Base-by-base conservation (phyloP, 2,797 vertebrate genomes). In the Trichosurus vulpecula region DNA sequence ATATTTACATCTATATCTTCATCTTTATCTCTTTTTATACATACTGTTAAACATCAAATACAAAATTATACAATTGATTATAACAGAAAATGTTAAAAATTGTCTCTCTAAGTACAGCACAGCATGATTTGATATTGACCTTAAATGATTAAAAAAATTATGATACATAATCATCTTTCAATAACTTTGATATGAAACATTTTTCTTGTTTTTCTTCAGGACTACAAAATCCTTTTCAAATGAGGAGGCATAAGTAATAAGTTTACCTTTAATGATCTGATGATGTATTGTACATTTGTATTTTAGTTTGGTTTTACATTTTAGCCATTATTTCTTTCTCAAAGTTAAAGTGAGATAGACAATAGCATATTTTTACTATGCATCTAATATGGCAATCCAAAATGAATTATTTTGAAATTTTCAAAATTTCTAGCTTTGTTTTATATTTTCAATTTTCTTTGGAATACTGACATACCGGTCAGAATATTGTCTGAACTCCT, bases 381-480 rank as follows among this genome's bases (percentile, higher is more conserved):
- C 96, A 95, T 92, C 30, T 25, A 91, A 12, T 10, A 41, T 2
- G 52, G 91, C 92, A 13, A 58, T 95, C 87, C 94, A 57, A 90
- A 87, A 91, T n/a, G 1, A 27, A 51, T 52, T 2, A 66, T 91
- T 95, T 95, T 92, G 16, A 35, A 94, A n/a, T 0, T 92, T 52
- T 35, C 0, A 93, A 12, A 12, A 52, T 55, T 93, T 58, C 4
- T 58, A 66, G 57, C 94, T 90, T 93, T 87, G 92, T 30, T n/a
- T 35, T 55, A 19, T 66, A 1, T 92, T 0, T 52, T 95, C 14
- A 0, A 87, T 54, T 92, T 94, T n/a, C 31, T 66, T n/a, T 66
- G 66, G 13, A 66, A 66, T 13, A 35, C 11, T 61, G 30, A 0
- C 31, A 13, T 35, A 61, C 4, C 12, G 61, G 12, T 31, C 12